Conservation (phyloP, 2,888 invertebrate genomes). For the Aporophyla lueneburgensis region DNA sequence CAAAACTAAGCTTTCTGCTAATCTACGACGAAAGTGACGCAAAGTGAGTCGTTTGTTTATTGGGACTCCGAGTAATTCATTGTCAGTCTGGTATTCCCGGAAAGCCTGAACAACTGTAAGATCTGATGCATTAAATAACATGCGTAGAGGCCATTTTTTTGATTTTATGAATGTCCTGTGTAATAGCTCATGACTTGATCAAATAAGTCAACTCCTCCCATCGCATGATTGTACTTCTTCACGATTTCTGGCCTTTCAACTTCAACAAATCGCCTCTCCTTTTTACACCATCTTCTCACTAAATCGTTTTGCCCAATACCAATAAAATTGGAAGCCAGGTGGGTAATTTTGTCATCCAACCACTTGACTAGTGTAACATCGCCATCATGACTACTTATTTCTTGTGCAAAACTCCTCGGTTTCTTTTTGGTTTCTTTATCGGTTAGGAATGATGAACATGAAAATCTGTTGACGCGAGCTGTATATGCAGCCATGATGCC, state of each 20-base stretch:
- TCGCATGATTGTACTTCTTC: slow-evolving; percentile 66
- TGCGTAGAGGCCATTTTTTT: slow-evolving; percentile 65
- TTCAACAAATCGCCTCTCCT: too few relatives aligned
- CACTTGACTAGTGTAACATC: too few relatives aligned
- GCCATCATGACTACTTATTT: too few relatives aligned
- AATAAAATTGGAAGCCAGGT: too few relatives aligned
- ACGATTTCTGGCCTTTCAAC: slow-evolving; percentile 67
- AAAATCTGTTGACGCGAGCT: too few relatives aligned
- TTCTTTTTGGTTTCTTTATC: too few relatives aligned
- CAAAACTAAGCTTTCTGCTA: neutral
- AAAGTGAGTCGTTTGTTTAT: neutral
- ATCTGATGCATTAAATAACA: neutral
- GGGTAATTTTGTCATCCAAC: too few relatives aligned
- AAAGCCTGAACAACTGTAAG: neutral
- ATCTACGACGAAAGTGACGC: neutral
- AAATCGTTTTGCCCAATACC: slow-evolving; percentile 32
- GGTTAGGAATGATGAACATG: too few relatives aligned
- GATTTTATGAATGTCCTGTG: too few relatives aligned
- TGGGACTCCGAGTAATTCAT: neutral
- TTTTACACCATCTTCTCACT: neutral
- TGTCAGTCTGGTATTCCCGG: neutral
- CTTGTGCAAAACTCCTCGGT: too few relatives aligned
- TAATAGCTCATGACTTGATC: slow-evolving; percentile 54
- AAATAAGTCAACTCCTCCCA: slow-evolving; percentile 54
- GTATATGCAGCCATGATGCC: too few relatives aligned